Conservation (phyloP, 2,797 vertebrate species). For the Syndactyla subalaris region DNA sequence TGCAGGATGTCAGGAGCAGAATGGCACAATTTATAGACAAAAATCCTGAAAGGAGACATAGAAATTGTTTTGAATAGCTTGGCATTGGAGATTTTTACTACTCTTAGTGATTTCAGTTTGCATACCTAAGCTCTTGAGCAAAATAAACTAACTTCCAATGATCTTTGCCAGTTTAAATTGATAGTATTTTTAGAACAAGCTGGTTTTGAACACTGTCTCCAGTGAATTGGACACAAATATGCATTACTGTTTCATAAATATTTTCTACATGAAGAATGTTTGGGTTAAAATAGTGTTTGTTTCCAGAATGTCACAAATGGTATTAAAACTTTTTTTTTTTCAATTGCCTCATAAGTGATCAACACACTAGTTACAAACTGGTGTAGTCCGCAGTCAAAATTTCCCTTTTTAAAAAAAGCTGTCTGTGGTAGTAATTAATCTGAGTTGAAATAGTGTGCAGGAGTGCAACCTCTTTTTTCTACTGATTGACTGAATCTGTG, state of each 20-base stretch:
- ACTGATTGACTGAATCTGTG: neutral
- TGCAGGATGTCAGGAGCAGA: conserved; percentile 41
- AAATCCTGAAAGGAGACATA: neutral
- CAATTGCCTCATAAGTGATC: neutral
- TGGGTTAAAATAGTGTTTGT: neutral
- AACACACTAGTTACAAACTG: neutral
- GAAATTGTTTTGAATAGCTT: neutral
- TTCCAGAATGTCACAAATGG: neutral
- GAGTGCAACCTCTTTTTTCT: neutral
- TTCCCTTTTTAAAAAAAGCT: neutral
- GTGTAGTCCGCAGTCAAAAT: neutral
- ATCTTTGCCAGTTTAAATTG: neutral
- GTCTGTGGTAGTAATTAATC: neutral
- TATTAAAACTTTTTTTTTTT: neutral
- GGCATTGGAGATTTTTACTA: neutral
- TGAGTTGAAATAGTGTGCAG: neutral
- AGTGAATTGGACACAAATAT: neutral
- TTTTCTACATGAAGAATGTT: neutral
- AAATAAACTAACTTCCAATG: conserved; percentile 1
- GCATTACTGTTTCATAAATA: neutral
- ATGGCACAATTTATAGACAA: neutral
- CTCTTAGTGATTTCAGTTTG: neutral
- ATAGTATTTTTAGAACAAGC: conserved; percentile 19
- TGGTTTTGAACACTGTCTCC: neutral
- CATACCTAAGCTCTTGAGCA: neutral